Base-by-base conservation (phyloP, 2,113 vertebrate species). In the Osmerus mordax region DNA sequence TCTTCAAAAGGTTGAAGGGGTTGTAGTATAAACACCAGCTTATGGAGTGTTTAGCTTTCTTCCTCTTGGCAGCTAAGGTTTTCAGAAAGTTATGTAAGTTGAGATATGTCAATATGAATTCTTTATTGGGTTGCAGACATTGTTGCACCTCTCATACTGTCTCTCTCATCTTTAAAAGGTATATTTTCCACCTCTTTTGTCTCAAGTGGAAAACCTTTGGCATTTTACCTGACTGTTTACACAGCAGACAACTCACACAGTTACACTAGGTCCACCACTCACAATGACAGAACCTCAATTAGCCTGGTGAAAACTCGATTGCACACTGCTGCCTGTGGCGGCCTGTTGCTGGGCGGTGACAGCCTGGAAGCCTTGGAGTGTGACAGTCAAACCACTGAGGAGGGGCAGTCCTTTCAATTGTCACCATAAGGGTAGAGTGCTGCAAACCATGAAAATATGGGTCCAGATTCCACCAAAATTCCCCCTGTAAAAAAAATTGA, bases 251-350 rank as follows among this genome's bases (percentile, higher is more conserved):
- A 77, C 74, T 72, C 73, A 11, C 41, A 47, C 41, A 12, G 41
- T 47, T 72, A 77, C 80, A 79, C 70, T 47, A 25, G 73, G 73
- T 69, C 65, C 76, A 73, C 65, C 71, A 55, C 23, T 74, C 62
- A 59, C 71, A 71, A 75, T 80, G 81, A 78, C 71, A 71, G 72
- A 70, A 78, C 79, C 74, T 71, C 76, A 81, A 74, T 83, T 83
- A 81, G 83, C 79, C 77, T 73, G 73, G 76, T 77, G 79, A 72
- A 71, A 83, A 81, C 79, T 53, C 77, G 75, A 77, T 77, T 80
- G 81, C 83, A 81, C 81, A 81, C 83, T 71, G 71, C 62, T 67
- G 70, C 81, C 77, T 72, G 64, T 47, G 41, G 41, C 9, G 9
- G 9, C 7, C 41, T 47, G 8, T 11, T 5, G 41, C 41, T 47